These are phyloP conservation scores for Pemphredon lugubris DNA, from an alignment of 2,888 invertebrate genomes.

Conservation along the genomic window DNA sequence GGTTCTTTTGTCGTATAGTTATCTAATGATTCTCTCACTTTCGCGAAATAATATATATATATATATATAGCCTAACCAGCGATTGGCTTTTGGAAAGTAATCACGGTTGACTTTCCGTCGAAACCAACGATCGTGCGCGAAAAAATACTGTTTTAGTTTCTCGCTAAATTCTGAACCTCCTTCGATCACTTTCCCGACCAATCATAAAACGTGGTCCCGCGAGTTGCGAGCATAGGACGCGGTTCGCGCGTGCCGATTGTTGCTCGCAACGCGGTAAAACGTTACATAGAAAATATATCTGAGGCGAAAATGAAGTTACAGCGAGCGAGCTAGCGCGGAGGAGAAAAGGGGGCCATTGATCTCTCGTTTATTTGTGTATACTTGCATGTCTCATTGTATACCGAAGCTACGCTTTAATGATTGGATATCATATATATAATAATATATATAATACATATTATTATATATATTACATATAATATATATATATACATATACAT, in stretches of 20 bases:
- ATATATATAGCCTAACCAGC: constrained; percentile 32
- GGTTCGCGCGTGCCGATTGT: not conserved
- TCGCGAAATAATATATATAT: constrained; percentile 42
- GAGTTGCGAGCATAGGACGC: not conserved
- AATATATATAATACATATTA: constrained; percentile 65
- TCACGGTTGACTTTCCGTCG: constrained; percentile 1
- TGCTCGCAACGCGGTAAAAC: constrained; percentile 15
- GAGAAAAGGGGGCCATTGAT: constrained; percentile 27
- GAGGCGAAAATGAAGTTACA: constrained; percentile 20
- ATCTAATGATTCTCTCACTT: constrained; percentile 48
- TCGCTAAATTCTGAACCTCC: constrained; percentile 8
- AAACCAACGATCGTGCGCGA: constrained; percentile 19
- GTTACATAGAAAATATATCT: constrained; percentile 12
- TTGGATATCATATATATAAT: constrained; percentile 64
- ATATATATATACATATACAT: constrained; percentile 67
- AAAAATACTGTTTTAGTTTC: constrained; percentile 23
- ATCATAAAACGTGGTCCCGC: constrained; percentile 8
- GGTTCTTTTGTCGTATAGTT: constrained; percentile 22
- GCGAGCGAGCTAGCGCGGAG: constrained; percentile 39
- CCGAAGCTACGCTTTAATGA: constrained; percentile 71
- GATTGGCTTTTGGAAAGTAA: constrained; percentile 29
- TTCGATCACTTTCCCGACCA: constrained; percentile 12
- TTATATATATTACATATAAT: constrained; percentile 65
- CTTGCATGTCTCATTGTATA: constrained; percentile 51
- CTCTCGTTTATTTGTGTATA: constrained; percentile 21